A percentile compares a stretch with the other conserved stretches of the same genome.
These are phyloP conservation scores for Callorhinus ursinus DNA, from an alignment of 2,113 vertebrate species.

Conservation along the genomic window DNA sequence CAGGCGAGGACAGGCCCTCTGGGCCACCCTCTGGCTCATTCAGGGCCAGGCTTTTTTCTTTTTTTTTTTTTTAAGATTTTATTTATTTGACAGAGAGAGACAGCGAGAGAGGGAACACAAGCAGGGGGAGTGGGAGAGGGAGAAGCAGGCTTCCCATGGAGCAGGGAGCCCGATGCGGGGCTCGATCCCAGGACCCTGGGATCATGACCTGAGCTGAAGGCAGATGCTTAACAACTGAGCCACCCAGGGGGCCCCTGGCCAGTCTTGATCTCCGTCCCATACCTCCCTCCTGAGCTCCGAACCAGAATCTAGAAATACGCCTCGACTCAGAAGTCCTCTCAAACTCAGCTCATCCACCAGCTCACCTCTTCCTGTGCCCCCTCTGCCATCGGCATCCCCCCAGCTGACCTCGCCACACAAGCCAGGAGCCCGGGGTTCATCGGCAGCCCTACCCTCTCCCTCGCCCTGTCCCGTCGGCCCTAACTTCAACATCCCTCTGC, in stretches of 20 bases:
- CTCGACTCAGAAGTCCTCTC: not conserved
- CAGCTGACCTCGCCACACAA: not conserved
- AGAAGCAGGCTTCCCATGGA: too few relatives aligned
- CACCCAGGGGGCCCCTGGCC: not conserved
- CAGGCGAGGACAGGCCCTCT: not conserved
- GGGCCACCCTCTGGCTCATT: not conserved
- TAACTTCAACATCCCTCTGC: not conserved
- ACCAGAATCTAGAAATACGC: not conserved
- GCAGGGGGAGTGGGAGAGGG: too few relatives aligned
- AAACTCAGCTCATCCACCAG: not conserved
- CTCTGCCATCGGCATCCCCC: not conserved
- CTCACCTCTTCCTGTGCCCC: not conserved
- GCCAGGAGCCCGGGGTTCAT: not conserved
- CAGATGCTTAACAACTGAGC: too few relatives aligned
- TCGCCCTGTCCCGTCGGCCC: not conserved
- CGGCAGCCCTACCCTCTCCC: not conserved
- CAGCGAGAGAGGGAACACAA: too few relatives aligned
- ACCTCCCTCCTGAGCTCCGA: not conserved
- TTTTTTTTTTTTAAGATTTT: too few relatives aligned
- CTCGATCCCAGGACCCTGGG: too few relatives aligned
- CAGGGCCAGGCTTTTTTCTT: not conserved
- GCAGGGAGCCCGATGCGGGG: too few relatives aligned
- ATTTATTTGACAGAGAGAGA: too few relatives aligned
- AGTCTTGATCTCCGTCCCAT: not conserved
- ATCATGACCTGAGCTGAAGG: too few relatives aligned